Evolutionary conservation across 2,888 invertebrate species (phyloP).

Genomic region (Byasa hedistus): DNA sequence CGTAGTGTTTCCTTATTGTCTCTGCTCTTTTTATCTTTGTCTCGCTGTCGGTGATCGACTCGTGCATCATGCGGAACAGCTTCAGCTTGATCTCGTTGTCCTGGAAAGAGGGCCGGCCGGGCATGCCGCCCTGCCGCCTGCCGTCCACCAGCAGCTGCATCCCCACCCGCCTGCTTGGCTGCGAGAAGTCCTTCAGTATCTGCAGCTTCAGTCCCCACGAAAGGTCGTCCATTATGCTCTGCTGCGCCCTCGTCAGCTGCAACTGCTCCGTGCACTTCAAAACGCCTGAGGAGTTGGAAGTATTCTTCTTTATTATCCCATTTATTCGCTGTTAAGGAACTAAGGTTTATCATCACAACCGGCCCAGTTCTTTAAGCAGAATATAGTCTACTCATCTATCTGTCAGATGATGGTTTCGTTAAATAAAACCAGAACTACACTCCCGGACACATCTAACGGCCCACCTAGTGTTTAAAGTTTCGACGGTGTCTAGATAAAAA

Average conservation of each 20-base stretch:
- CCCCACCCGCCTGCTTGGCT: slow-evolving; percentile 33
- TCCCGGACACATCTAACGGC: no score
- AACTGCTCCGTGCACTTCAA: not conserved
- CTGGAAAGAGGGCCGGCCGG: not conserved
- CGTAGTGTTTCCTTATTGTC: slow-evolving; percentile 48
- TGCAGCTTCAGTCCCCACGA: slow-evolving; percentile 38
- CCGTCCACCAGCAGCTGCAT: slow-evolving; percentile 29
- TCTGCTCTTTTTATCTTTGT: slow-evolving; percentile 57
- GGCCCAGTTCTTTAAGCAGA: not conserved
- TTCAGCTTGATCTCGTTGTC: slow-evolving; percentile 60
- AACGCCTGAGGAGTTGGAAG: slow-evolving; percentile 7
- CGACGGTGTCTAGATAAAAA: no score
- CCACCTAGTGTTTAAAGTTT: no score
- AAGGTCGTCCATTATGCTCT: slow-evolving; percentile 38
- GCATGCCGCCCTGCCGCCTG: slow-evolving; percentile 3
- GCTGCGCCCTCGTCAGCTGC: slow-evolving; percentile 25
- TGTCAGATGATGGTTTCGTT: no score
- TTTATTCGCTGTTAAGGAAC: no score
- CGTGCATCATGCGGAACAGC: slow-evolving; percentile 63
- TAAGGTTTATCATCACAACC: not conserved
- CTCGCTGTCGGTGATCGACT: slow-evolving; percentile 59
- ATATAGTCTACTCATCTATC: no score
- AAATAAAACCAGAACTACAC: no score
- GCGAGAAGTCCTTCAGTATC: slow-evolving; percentile 32
- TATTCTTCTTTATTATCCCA: not conserved